phyloP scores from a whole-genome alignment of 2,113 vertebrate species.

The Leptobrachium ailaonicum region DNA sequence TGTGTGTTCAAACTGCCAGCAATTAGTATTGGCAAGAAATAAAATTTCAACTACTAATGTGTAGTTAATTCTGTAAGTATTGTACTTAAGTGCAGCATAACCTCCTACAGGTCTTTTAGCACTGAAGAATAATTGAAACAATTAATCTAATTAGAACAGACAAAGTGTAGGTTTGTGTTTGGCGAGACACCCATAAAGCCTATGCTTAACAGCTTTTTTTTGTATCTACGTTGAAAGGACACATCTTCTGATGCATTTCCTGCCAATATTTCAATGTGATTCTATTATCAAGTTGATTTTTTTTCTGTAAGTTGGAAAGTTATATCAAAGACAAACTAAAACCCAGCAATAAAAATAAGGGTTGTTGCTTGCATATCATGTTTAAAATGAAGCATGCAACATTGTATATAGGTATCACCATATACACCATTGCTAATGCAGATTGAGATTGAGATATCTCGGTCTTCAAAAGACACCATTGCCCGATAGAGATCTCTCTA shows the following conservation, averaged over 20 bases:
- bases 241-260: conserved; percentile 16
- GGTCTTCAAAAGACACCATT: no score
- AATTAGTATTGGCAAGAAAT: conserved; percentile 28
- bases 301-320: conserved; percentile 2
- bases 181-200: conserved; percentile 42
- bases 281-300: not conserved
- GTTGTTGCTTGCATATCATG: not conserved
- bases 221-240: conserved; percentile 23
- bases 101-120: conserved; percentile 40
- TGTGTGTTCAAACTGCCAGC: not conserved
- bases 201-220: conserved; percentile 43
- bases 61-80: conserved; percentile 36
- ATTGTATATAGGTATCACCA: no score
- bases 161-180: conserved; percentile 48
- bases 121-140: conserved; percentile 41
- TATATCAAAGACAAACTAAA: conserved; percentile 4
- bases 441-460: no score
- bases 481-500: no score
- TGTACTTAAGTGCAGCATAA: conserved; percentile 29
- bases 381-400: no score
- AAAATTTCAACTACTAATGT: conserved; percentile 22
- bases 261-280: conserved; percentile 38
- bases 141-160: conserved; percentile 47
- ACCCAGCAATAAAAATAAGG: not conserved
- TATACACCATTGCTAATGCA: no score